A percentile compares a stretch with the other conserved stretches of the same genome.
Conservation (phyloP, 2,113 vertebrate genomes). For the Gymnarchus niloticus region DNA sequence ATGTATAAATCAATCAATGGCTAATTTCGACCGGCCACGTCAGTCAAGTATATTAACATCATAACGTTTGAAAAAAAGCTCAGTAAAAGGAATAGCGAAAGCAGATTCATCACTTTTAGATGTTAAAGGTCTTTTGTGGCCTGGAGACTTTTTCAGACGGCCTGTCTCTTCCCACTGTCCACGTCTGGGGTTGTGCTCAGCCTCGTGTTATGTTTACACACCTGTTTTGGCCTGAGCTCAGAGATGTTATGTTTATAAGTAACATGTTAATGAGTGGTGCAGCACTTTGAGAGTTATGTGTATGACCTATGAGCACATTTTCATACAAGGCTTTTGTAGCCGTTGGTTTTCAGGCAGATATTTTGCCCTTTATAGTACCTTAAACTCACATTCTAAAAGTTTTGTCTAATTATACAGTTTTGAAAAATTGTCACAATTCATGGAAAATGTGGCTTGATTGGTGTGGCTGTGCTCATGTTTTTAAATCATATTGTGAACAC, state of each 20-base stretch:
- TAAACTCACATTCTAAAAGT: too few relatives aligned
- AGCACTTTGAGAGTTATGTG: not conserved
- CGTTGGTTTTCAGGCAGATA: not conserved
- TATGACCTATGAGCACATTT: not conserved
- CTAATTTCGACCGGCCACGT: not conserved
- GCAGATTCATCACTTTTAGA: not conserved
- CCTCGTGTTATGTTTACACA: not conserved
- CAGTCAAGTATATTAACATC: not conserved
- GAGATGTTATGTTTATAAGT: not conserved
- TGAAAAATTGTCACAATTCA: too few relatives aligned
- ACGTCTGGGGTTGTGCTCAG: not conserved
- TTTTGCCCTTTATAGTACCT: too few relatives aligned
- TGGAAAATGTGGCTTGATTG: too few relatives aligned
- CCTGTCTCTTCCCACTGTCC: not conserved
- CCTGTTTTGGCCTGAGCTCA: slow-evolving; percentile 4
- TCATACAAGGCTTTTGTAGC: not conserved
- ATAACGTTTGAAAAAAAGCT: not conserved
- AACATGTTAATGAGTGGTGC: not conserved
- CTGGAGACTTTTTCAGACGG: not conserved
- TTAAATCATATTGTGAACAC: too few relatives aligned
- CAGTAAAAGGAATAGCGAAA: not conserved
- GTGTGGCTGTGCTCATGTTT: too few relatives aligned
- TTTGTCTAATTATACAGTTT: too few relatives aligned
- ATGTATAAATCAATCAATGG: not conserved
- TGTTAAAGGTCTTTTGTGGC: not conserved